Base-by-base conservation (phyloP, 2,888 invertebrate genomes). In the Galerucella nymphaeae region DNA sequence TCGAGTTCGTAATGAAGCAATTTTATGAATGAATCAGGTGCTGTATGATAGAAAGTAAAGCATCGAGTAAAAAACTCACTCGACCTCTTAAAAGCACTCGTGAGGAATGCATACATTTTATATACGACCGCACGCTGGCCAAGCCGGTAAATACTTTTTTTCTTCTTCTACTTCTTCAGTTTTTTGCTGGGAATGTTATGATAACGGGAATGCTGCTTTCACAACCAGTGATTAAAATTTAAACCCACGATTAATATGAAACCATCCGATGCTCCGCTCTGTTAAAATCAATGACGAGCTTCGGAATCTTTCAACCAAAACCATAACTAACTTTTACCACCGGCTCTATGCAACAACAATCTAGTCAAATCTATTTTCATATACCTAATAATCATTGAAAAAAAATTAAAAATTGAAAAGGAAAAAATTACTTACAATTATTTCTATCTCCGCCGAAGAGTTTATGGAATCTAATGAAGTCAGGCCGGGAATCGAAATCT, bases 401-500 rank as follows among this genome's bases (percentile, higher is more conserved):
- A 50, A 16, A 50, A 18, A 53, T 0, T 10, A 6, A 8, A 50
- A 61, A 62, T 16, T 13, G 18, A 41, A 50, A 38, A 16, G 11
- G 64, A 20, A 42, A 18, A 63, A 23, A n/a, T 9, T 64, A 93
- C 96, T 95, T 87, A 96, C 95, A 95, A 84, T 95, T 95, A 86
- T 94, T 94, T 70, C 95, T 88, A 86, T 95, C 93, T 45, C 94
- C 95, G 41, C 94, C 94, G 85, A 96, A 96, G 10, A 96, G 91
- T 77, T 91, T 90, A 82, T 95, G 93, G 84, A 94, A 96, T 18
- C 96, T 88, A 78, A 92, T 84, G 85, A 95, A 95, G 84, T 95
- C 91, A 0, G 96, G 95, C 11, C 96, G 88, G 13, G 95, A 94
- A 1, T 94, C 94, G 85, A 96, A 95, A 81, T 92, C 92, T 76